Conservation (phyloP, 2,113 vertebrate genomes). For the Mustelus asterias region DNA sequence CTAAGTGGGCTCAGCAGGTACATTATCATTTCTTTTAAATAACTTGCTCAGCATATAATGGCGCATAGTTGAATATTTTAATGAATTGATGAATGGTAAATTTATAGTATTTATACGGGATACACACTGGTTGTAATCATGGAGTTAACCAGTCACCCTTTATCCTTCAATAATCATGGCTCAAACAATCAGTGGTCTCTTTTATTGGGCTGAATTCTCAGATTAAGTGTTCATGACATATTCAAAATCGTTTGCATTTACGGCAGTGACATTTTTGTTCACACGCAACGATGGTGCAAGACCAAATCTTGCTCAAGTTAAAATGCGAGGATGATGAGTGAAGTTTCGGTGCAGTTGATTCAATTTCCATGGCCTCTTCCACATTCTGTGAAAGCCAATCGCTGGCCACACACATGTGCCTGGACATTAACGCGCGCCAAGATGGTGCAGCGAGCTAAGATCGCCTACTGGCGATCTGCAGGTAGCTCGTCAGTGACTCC, state of each 20-base stretch:
- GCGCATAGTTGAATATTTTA: not conserved
- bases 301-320: not conserved
- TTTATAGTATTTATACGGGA: not conserved
- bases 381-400: not conserved
- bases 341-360: not conserved
- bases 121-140: not conserved
- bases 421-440: not conserved
- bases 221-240: not conserved
- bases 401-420: too few relatives aligned
- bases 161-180: not conserved
- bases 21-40: not conserved
- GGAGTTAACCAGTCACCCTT: too few relatives aligned
- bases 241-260: not conserved
- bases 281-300: not conserved
- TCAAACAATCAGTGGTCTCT: not conserved
- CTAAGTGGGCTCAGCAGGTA: not conserved
- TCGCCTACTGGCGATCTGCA: not conserved
- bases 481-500: not conserved
- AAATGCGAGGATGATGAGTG: not conserved
- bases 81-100: not conserved
- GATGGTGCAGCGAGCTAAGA: not conserved
- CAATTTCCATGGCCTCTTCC: not conserved
- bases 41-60: not conserved
- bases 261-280: too few relatives aligned
- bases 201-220: not conserved